Conservation (phyloP, 2,888 invertebrate genomes). For the Limnephilus lunatus region DNA sequence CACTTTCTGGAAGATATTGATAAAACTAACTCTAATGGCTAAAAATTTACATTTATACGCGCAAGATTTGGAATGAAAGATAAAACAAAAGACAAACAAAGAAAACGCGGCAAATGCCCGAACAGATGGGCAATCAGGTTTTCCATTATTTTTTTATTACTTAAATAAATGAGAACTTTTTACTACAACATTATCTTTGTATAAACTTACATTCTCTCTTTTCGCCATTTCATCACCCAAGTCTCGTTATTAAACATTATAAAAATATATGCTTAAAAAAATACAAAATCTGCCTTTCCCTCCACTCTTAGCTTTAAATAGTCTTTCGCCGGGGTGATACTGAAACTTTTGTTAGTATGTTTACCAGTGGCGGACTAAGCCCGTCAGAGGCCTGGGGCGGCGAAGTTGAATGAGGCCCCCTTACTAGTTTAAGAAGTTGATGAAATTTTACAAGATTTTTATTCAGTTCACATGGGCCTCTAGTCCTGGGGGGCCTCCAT, state of each 20-base stretch:
- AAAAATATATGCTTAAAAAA: background rate
- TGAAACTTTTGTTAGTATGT: too few species aligned
- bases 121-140: slow-evolving; percentile 2
- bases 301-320: too few species aligned
- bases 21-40: background rate
- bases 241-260: background rate
- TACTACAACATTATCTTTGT: background rate
- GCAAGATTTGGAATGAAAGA: slow-evolving; percentile 4
- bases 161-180: background rate
- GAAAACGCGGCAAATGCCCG: background rate
- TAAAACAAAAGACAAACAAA: background rate
- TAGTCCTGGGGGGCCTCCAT: too few species aligned
- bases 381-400: too few species aligned
- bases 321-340: too few species aligned
- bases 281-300: too few species aligned
- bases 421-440: too few species aligned
- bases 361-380: too few species aligned
- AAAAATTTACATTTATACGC: slow-evolving; percentile 21
- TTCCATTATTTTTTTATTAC: background rate
- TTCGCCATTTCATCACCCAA: background rate
- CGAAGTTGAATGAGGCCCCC: too few species aligned
- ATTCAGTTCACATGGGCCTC: too few species aligned
- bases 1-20: background rate
- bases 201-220: background rate
- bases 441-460: too few species aligned